These are phyloP conservation scores for Archips crataeganus DNA, from an alignment of 2,888 invertebrate species.

Conservation along the genomic window DNA sequence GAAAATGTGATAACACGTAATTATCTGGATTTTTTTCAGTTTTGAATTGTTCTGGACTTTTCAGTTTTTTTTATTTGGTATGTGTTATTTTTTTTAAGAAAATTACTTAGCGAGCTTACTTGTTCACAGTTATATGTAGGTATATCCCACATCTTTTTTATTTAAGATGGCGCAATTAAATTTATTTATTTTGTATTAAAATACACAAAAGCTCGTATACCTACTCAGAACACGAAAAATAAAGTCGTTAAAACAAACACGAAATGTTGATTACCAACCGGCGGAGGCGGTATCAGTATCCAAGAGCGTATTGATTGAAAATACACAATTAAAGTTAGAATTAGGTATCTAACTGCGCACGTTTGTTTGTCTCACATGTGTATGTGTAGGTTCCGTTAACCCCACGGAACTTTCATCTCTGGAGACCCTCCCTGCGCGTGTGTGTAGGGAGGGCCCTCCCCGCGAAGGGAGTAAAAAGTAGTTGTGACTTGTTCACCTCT, in stretches of 20 bases:
- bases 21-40: too few relatives aligned
- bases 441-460: slow-evolving; percentile 71
- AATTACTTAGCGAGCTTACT: too few relatives aligned
- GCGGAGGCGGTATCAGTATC: slow-evolving; percentile 48
- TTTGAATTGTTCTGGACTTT: too few relatives aligned
- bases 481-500: slow-evolving; percentile 85
- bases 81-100: too few relatives aligned
- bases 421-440: slow-evolving; percentile 67
- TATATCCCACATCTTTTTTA: not conserved
- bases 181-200: too few relatives aligned
- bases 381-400: slow-evolving; percentile 78
- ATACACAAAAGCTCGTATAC: too few relatives aligned
- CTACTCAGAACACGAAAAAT: not conserved
- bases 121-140: too few relatives aligned
- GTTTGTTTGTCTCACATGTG: slow-evolving; percentile 79
- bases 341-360: slow-evolving; percentile 81
- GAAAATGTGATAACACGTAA: too few relatives aligned
- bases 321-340: slow-evolving; percentile 85
- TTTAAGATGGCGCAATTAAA: too few relatives aligned
- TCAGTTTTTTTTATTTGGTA: too few relatives aligned
- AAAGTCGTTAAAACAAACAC: not conserved
- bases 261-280: slow-evolving; percentile 20
- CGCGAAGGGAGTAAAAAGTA: slow-evolving; percentile 83
- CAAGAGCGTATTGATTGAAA: slow-evolving; percentile 82
- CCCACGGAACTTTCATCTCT: slow-evolving; percentile 85